Evolutionary conservation across 2,888 invertebrate species (phyloP).

Genomic region (Caenorhabditis macrosperma): DNA sequence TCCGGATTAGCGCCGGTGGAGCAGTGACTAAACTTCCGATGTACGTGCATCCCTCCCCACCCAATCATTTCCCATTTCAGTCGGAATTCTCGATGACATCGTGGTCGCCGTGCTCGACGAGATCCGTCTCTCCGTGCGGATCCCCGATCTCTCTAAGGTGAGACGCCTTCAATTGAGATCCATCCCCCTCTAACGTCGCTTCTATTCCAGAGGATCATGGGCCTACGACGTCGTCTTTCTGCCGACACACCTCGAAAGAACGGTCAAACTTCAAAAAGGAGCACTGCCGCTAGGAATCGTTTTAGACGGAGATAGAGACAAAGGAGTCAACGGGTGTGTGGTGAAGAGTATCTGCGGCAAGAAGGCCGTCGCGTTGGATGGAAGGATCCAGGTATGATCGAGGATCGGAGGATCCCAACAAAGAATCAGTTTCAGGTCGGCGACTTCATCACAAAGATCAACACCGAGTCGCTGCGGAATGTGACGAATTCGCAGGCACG

Average conservation of each 20-base stretch:
- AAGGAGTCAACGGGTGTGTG: constrained; percentile 84
- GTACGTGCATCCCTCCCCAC: constrained; percentile 1
- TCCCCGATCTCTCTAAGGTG: constrained; percentile 70
- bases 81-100: constrained; percentile 79
- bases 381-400: constrained; percentile 81
- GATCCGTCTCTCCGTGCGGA: constrained; percentile 77
- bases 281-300: constrained; percentile 83
- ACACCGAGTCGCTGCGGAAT: constrained; percentile 84
- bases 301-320: constrained; percentile 83
- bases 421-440: constrained; percentile 82
- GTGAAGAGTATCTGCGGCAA: constrained; percentile 82
- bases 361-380: constrained; percentile 84
- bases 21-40: constrained; percentile 35
- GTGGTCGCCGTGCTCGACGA: constrained; percentile 77
- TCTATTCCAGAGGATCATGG: constrained; percentile 73
- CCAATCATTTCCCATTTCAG: constrained; percentile 63
- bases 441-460: constrained; percentile 84
- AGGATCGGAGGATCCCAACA: too few species aligned
- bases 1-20: constrained; percentile 44
- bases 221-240: constrained; percentile 81
- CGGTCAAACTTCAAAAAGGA: constrained; percentile 83
- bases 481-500: constrained; percentile 84
- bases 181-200: background rate
- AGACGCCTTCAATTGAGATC: background rate
- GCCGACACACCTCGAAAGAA: constrained; percentile 83